phyloP scores from a whole-genome alignment of 2,113 vertebrate species.

The Clarias macrocephalus region DNA sequence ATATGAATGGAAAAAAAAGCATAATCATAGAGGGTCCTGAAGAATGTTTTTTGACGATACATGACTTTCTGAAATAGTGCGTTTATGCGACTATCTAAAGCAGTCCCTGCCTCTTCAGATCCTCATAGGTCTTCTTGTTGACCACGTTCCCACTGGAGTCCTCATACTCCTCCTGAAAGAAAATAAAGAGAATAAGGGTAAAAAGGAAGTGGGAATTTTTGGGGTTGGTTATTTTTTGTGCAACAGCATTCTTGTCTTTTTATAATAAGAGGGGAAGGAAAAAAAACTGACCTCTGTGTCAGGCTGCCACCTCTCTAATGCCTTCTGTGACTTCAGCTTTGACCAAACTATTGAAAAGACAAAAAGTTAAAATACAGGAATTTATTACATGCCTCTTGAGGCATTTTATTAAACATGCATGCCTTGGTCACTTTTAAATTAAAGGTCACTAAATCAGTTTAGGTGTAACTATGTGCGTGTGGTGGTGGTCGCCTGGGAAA shows the following conservation, averaged over 20 bases:
- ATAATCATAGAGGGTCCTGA: background rate
- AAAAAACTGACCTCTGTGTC: constrained; percentile 88
- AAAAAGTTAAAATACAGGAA: constrained; percentile 14
- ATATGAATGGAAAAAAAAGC: background rate
- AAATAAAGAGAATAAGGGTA: background rate
- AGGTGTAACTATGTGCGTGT: background rate
- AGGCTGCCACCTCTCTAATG: constrained; percentile 94
- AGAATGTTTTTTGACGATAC: background rate
- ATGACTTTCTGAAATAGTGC: background rate
- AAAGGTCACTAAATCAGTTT: background rate
- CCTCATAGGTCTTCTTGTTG: constrained; percentile 97
- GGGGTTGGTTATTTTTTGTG: background rate
- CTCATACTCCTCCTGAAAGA: constrained; percentile 91
- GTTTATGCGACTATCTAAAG: constrained; percentile 69
- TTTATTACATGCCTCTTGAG: background rate
- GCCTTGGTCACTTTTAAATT: background rate
- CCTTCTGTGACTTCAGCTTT: constrained; percentile 96
- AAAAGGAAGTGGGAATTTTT: no score
- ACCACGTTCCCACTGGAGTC: constrained; percentile 98
- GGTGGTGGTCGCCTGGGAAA: background rate
- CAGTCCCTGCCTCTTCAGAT: constrained; percentile 94
- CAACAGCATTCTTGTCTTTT: background rate
- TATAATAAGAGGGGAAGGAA: background rate
- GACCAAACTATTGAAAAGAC: constrained; percentile 83
- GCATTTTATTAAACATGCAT: background rate